Evolutionary conservation across 2,797 vertebrate species (phyloP), one percentile per base, ranked within the genome.

Genomic region (Moxostoma hubbsi): DNA sequence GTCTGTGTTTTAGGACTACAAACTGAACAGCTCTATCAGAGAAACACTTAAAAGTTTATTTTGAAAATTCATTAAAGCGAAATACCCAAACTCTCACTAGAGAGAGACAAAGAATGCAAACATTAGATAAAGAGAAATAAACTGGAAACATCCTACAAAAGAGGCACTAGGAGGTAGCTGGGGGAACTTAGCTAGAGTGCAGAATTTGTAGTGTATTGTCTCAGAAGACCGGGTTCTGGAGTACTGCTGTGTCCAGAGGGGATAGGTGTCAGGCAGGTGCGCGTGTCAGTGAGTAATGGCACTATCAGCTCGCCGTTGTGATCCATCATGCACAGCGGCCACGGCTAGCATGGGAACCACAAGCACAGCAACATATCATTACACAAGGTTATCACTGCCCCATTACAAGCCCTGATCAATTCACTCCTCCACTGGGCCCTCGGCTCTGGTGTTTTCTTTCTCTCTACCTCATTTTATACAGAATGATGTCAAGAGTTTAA

Each of bases 221-320:
- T 94, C 94, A 66, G 79, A 83, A 90, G 95, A 89, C 90, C 81
- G 85, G 91, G 90, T 93, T 92, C 91, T 87, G 87, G 91, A 94
- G 90, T 94, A 64, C 92, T 88, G 91, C 86, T 88, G 77, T 86
- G 90, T 93, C 94, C 93, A 81, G 89, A 89, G 92, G 95, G 94
- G 94, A 94, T 93, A 92, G 91, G 88, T 95, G 95, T 94, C 94
- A 94, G 94, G 91, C 93, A 93, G 94, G 94, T 94, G 94, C 93
- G 94, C 90, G 93, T 92, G 93, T 94, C 94, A 93, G 92, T 98
- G 98, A 99, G 95, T 98, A 97, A 99, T 98, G 93, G 95, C 90
- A 87, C 96, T 96, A 96, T 97, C 97, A 97, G 93, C 93, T 93
- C 92, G 94, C 95, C 92, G 93, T 94, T 92, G 92, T 94, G 94